These are phyloP conservation scores for Pecten maximus DNA, from an alignment of 2,888 invertebrate genomes.

Conservation along the genomic window DNA sequence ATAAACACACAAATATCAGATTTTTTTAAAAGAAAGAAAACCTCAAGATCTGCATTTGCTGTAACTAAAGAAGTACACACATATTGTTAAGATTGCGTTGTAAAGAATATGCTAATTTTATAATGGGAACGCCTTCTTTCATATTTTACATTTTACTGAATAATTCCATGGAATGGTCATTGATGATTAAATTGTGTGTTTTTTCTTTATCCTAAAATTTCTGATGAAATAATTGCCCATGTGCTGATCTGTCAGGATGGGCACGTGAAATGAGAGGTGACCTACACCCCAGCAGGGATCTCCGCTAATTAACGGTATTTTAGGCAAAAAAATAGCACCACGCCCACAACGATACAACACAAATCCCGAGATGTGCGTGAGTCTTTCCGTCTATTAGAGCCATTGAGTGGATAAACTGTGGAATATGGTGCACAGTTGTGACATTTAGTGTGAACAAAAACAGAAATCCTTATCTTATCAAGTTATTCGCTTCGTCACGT, in stretches of 20 bases:
- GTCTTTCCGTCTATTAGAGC: not conserved
- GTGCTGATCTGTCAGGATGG: not conserved
- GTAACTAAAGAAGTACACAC: not conserved
- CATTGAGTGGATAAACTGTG: not conserved
- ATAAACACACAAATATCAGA: not conserved
- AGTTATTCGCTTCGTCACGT: slow-evolving; percentile 4
- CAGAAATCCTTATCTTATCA: slow-evolving; percentile 9
- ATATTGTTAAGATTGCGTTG: not conserved
- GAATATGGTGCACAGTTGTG: slow-evolving; percentile 28
- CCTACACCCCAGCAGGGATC: slow-evolving; percentile 19
- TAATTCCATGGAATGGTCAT: not conserved
- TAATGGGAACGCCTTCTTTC: not conserved
- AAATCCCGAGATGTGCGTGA: not conserved
- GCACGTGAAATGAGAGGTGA: not conserved
- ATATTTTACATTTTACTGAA: not conserved
- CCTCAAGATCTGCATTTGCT: not conserved
- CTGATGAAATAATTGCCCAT: not conserved
- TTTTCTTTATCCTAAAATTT: not conserved
- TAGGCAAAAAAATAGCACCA: slow-evolving; percentile 14
- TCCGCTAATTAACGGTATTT: not conserved
- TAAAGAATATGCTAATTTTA: not conserved
- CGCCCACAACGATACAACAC: slow-evolving; percentile 13
- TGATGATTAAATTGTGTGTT: not conserved
- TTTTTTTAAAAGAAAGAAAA: not conserved
- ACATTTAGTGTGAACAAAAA: slow-evolving; percentile 25